These are phyloP conservation scores for Zootoca vivipara DNA, from an alignment of 2,113 vertebrate genomes.

Conservation along the genomic window DNA sequence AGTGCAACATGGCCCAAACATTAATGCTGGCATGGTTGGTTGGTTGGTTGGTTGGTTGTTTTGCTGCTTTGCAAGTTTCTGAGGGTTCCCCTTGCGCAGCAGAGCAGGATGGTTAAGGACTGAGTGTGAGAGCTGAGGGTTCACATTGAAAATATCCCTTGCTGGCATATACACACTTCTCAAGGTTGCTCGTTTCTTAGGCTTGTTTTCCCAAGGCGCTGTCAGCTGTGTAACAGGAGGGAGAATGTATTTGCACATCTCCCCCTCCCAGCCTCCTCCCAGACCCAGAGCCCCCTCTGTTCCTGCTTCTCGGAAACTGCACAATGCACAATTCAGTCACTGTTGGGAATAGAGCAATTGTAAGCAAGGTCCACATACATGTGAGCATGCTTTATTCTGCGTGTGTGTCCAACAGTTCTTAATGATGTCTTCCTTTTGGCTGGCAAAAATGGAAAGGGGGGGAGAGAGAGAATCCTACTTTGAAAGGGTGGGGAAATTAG, in stretches of 20 bases:
- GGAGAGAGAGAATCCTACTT: no score
- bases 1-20: rapidly evolving
- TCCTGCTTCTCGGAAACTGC: conserved; percentile 25
- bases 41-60: no score
- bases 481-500: conserved; percentile 19
- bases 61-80: neutral
- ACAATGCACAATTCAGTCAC: neutral
- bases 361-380: conserved; percentile 26
- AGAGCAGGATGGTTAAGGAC: conserved; percentile 35
- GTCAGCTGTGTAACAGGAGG: conserved; percentile 42
- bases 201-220: conserved; percentile 61
- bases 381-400: conserved; percentile 25
- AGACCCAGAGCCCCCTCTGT: neutral
- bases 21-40: neutral
- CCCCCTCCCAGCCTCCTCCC: neutral
- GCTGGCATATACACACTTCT: conserved; percentile 12
- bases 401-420: conserved; percentile 22
- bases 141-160: conserved; percentile 51
- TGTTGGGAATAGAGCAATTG: conserved; percentile 11
- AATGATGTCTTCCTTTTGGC: neutral
- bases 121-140: conserved; percentile 16
- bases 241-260: conserved; percentile 46
- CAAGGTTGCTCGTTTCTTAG: conserved; percentile 45
- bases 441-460: neutral
- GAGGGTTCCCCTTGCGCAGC: neutral